Evolutionary conservation across 2,113 vertebrate genomes (phyloP).

Genomic region (Nyctereutes procyonoides): DNA sequence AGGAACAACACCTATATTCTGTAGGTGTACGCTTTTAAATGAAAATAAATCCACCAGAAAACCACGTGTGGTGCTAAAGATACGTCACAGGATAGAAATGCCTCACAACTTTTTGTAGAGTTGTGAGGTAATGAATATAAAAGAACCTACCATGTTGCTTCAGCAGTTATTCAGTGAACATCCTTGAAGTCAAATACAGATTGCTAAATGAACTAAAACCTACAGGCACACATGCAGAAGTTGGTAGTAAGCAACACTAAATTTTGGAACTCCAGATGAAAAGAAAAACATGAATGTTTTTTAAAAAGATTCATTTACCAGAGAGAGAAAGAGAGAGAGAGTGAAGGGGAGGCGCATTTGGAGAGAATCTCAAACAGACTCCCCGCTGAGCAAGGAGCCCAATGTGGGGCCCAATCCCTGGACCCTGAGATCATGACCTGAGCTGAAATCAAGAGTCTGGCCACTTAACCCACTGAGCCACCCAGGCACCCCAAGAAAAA

Average conservation of each 20-base stretch:
- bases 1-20: background rate
- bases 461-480: background rate
- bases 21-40: background rate
- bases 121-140: background rate
- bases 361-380: background rate
- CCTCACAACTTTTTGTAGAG: background rate
- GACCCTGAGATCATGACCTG: background rate
- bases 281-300: background rate
- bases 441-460: background rate
- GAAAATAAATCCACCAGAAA: slow-evolving; percentile 7
- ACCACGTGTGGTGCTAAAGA: background rate
- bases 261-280: background rate
- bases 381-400: background rate
- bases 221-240: background rate
- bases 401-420: background rate
- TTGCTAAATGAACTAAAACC: background rate
- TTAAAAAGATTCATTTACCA: background rate
- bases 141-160: background rate
- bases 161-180: background rate
- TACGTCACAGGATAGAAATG: background rate
- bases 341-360: background rate
- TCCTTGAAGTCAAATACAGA: background rate
- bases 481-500: background rate
- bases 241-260: background rate
- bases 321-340: background rate